These are phyloP conservation scores for Pentalonia nigronervosa DNA, from an alignment of 1,140 invertebrate species.

Conservation along the genomic window DNA sequence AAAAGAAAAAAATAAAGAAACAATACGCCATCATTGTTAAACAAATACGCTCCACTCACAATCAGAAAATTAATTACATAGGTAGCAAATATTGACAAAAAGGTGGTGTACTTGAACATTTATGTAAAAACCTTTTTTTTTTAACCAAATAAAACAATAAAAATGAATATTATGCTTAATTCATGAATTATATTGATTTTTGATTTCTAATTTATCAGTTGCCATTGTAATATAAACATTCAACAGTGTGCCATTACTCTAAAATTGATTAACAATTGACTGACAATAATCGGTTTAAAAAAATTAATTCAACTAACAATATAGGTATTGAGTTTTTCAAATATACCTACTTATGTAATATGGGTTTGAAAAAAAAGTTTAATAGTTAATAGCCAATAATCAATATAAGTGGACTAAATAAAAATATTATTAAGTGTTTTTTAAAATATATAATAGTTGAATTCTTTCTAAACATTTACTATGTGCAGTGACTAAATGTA, in stretches of 20 bases:
- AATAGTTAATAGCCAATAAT: background rate
- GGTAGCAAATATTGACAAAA: background rate
- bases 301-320: background rate
- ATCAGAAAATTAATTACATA: slow-evolving; percentile 13
- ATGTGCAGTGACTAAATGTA: too few species aligned
- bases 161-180: background rate
- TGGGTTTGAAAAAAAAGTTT: background rate
- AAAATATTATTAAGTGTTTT: too few species aligned
- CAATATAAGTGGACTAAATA: background rate
- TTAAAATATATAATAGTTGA: too few species aligned
- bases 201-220: background rate
- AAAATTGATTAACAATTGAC: background rate
- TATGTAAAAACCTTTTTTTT: background rate
- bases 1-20: background rate
- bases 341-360: too few species aligned
- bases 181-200: background rate
- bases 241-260: background rate
- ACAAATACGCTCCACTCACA: background rate
- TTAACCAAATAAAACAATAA: background rate
- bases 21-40: background rate
- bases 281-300: background rate
- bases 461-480: too few species aligned
- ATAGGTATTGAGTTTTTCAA: background rate
- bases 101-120: background rate
- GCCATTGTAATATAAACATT: background rate